These are phyloP conservation scores for Clupea harengus DNA, from an alignment of 2,113 vertebrate genomes.

Conservation along the genomic window DNA sequence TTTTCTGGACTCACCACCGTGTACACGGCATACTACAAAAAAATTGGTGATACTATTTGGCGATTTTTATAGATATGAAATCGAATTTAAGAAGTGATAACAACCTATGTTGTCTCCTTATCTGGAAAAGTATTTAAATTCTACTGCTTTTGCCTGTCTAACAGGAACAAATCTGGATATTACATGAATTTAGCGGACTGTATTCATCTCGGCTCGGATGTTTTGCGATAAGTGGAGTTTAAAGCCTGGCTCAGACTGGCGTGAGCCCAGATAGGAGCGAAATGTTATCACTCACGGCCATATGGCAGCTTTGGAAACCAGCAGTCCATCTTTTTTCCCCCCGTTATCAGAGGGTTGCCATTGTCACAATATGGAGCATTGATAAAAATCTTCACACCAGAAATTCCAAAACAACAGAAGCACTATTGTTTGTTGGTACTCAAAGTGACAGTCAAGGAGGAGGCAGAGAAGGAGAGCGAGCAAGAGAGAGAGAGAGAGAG, in stretches of 20 bases:
- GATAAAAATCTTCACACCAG: slow-evolving; percentile 13
- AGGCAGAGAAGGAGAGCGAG: not conserved
- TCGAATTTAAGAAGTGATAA: not conserved
- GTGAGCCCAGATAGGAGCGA: not conserved
- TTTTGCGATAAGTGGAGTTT: not conserved
- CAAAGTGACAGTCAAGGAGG: not conserved
- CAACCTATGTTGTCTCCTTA: not conserved
- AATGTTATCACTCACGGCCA: not conserved
- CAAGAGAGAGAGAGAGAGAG: not conserved
- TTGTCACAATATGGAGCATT: not conserved
- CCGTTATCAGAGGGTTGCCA: not conserved
- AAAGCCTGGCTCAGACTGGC: not conserved
- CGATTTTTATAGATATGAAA: not conserved
- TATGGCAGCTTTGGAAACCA: not conserved
- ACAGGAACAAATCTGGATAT: not conserved
- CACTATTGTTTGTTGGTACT: not conserved
- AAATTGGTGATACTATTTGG: not conserved
- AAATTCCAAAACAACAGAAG: slow-evolving; percentile 29
- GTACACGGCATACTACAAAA: not conserved
- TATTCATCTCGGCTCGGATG: not conserved
- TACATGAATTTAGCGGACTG: not conserved
- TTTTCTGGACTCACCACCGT: not conserved
- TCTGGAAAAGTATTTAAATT: not conserved
- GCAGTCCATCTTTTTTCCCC: not conserved
- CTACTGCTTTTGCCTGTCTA: not conserved